phyloP scores from a whole-genome alignment of 2,113 vertebrate genomes.

The Callionymus lyra region DNA sequence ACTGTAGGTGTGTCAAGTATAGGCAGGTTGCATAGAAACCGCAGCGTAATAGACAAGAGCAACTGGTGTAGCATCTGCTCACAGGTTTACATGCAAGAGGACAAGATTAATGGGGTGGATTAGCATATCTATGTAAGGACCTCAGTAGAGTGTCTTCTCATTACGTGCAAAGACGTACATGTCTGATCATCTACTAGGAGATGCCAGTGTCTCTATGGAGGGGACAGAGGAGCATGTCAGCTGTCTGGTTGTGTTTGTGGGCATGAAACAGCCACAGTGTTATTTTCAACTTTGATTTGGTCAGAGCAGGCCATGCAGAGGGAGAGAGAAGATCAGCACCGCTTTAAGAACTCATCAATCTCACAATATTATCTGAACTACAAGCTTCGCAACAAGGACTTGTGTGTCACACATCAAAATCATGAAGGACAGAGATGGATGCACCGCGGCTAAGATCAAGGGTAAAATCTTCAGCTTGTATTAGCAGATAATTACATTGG shows the following conservation, averaged over 20 bases:
- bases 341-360: constrained; percentile 43
- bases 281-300: too few relatives aligned
- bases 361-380: constrained; percentile 22
- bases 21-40: constrained; percentile 65
- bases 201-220: too few relatives aligned
- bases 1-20: too few relatives aligned
- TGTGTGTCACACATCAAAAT: constrained; percentile 23
- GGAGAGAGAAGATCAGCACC: constrained; percentile 19
- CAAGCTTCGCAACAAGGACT: constrained; percentile 33
- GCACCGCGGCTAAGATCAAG: constrained; percentile 19
- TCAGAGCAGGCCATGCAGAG: constrained; percentile 1
- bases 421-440: constrained; percentile 35
- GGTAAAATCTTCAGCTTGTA: constrained; percentile 9
- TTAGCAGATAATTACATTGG: constrained; percentile 20
- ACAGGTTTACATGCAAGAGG: constrained; percentile 70
- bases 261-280: constrained; percentile 7
- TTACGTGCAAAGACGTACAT: constrained; percentile 45
- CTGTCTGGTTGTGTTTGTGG: constrained; percentile 16
- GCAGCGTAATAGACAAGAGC: too few relatives aligned
- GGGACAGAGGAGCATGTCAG: constrained; percentile 11
- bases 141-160: constrained; percentile 64
- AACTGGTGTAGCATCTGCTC: constrained; percentile 77
- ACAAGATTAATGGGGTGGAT: constrained; percentile 75
- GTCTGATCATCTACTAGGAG: too few relatives aligned
- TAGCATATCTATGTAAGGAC: constrained; percentile 70